These are phyloP conservation scores for Mus pahari DNA, from an alignment of 2,113 vertebrate species.

Conservation along the genomic window DNA sequence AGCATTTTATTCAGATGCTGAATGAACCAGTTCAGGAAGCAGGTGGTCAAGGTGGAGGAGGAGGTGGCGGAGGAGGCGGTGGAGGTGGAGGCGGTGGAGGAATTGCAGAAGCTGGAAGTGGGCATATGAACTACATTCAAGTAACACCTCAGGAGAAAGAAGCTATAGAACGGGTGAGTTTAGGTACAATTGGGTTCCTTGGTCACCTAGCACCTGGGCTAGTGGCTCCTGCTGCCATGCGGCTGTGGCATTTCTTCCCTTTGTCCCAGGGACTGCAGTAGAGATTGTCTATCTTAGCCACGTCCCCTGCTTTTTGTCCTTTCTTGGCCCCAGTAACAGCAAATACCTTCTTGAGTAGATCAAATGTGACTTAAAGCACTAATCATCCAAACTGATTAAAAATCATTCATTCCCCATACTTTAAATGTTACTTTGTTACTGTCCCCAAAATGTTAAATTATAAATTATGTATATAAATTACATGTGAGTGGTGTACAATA, in stretches of 20 bases:
- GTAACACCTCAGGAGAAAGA: constrained; percentile 99
- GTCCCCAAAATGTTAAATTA: not conserved
- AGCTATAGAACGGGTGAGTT: constrained; percentile 97
- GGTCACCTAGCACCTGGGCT: not conserved
- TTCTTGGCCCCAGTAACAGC: not conserved
- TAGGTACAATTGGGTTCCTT: not conserved
- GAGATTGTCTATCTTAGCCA: not conserved
- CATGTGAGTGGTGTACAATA: not conserved
- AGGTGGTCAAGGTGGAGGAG: constrained; percentile 86
- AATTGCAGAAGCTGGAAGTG: constrained; percentile 88
- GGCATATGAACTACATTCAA: constrained; percentile 97
- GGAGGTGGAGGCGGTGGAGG: constrained; percentile 85
- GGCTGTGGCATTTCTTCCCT: not conserved
- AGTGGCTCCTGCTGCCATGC: not conserved
- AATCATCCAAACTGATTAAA: not conserved
- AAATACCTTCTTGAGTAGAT: not conserved
- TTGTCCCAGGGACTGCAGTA: not conserved
- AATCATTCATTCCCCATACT: not conserved
- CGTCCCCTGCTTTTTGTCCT: not conserved
- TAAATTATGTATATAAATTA: not conserved
- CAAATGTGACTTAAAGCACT: not conserved
- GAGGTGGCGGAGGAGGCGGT: constrained; percentile 85
- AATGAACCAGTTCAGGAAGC: constrained; percentile 94
- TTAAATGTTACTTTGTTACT: constrained; percentile 9
- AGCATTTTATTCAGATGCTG: constrained; percentile 98